These are phyloP conservation scores for Saimiri boliviensis DNA, from an alignment of 2,113 vertebrate genomes.

Conservation along the genomic window DNA sequence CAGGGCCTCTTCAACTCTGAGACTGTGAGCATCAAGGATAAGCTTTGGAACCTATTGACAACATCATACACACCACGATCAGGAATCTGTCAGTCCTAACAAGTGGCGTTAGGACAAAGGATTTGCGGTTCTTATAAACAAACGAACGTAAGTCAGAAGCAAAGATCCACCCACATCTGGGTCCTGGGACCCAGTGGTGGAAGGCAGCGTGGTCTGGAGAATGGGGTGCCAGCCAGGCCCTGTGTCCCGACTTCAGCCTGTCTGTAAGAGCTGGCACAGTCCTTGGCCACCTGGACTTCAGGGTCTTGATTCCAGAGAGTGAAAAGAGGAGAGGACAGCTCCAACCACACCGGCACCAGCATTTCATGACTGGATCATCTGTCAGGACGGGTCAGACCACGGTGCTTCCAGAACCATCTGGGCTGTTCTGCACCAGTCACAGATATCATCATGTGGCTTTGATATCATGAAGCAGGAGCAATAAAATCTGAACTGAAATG, in stretches of 20 bases:
- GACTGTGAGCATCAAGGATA: too few relatives aligned
- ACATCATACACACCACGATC: too few relatives aligned
- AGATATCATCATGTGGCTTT: background rate
- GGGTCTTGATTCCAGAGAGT: background rate
- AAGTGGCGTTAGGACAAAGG: background rate
- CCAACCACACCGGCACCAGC: background rate
- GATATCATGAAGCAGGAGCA: background rate
- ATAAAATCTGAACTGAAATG: background rate
- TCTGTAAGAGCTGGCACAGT: background rate
- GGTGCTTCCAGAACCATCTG: background rate
- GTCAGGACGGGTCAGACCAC: background rate
- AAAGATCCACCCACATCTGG: background rate
- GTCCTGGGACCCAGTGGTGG: background rate
- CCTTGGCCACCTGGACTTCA: background rate
- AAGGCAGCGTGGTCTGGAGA: rapidly evolving
- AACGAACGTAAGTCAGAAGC: background rate
- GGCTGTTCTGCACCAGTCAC: background rate
- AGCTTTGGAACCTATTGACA: too few relatives aligned
- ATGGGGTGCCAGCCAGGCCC: background rate
- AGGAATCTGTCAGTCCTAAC: background rate
- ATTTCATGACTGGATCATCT: too few relatives aligned
- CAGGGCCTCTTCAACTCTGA: too few relatives aligned
- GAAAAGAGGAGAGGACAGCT: background rate
- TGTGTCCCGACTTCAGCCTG: rapidly evolving
- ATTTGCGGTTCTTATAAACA: background rate